phyloP scores from a whole-genome alignment of 1,140 invertebrate species.

The Episyrphus balteatus region DNA sequence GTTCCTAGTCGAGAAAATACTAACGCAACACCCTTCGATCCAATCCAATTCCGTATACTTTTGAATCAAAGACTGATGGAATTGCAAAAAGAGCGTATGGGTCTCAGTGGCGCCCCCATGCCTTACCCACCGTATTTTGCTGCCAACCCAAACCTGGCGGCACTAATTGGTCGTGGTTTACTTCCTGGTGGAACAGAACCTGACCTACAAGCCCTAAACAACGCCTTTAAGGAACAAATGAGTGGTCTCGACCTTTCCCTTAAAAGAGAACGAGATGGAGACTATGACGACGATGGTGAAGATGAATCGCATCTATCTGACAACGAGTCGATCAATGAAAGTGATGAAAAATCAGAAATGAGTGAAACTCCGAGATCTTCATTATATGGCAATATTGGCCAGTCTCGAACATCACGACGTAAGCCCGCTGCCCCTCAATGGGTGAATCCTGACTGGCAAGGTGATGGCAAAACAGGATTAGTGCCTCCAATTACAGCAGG shows the following conservation, averaged over 20 bases:
- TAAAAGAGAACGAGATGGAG: slow-evolving; percentile 57
- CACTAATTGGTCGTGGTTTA: slow-evolving; percentile 52
- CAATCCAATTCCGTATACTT: slow-evolving; percentile 77
- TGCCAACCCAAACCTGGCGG: slow-evolving; percentile 58
- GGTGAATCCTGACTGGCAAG: slow-evolving; percentile 89
- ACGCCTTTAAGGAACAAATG: slow-evolving; percentile 62
- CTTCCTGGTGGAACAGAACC: slow-evolving; percentile 38
- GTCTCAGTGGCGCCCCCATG: slow-evolving; percentile 55
- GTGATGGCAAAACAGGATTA: slow-evolving; percentile 30
- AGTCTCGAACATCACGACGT: slow-evolving; percentile 43
- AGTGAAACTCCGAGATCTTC: slow-evolving; percentile 35
- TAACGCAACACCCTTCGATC: slow-evolving; percentile 64
- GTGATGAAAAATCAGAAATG: slow-evolving; percentile 42
- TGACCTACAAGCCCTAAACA: slow-evolving; percentile 41
- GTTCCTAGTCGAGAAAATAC: slow-evolving; percentile 58
- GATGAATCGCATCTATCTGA: slow-evolving; percentile 67
- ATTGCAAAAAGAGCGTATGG: slow-evolving; percentile 70
- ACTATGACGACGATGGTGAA: slow-evolving; percentile 61
- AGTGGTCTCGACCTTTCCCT: slow-evolving; percentile 67
- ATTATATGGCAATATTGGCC: slow-evolving; percentile 9
- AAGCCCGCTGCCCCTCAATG: slow-evolving; percentile 94
- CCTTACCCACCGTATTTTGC: slow-evolving; percentile 66
- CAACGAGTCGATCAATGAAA: slow-evolving; percentile 54
- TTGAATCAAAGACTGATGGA: slow-evolving; percentile 78
- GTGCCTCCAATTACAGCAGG: not conserved